Conservation (phyloP, 2,113 vertebrate genomes). For the Nothoprocta pentlandii region DNA sequence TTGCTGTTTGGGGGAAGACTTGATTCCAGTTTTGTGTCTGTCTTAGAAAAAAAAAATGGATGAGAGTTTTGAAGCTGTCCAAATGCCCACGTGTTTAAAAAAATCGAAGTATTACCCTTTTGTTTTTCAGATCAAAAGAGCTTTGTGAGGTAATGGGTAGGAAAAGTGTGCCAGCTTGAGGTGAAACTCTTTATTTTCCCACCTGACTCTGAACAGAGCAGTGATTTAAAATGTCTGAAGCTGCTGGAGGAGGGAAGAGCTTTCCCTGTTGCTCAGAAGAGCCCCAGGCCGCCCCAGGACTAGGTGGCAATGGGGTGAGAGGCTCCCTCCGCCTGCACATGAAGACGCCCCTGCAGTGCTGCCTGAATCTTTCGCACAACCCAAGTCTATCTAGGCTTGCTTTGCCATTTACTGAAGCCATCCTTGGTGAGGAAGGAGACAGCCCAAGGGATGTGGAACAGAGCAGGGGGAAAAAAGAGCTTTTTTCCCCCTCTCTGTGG, state of each 20-base stretch:
- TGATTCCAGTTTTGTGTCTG: constrained; percentile 10
- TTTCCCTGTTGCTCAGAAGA: not conserved
- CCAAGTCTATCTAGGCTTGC: not conserved
- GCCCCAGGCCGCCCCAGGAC: not conserved
- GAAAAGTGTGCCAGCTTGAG: not conserved
- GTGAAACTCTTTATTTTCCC: not conserved
- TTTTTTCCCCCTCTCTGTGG: not conserved
- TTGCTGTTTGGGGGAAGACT: constrained; percentile 43
- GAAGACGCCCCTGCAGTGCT: not conserved
- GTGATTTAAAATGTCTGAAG: constrained; percentile 5
- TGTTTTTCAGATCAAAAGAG: not conserved
- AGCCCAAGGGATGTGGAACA: not conserved
- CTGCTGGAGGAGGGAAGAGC: not conserved
- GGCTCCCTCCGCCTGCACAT: not conserved
- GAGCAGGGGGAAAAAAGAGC: not conserved
- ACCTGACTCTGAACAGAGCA: not conserved
- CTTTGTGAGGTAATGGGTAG: not conserved
- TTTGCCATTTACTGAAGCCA: not conserved
- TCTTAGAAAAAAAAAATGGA: not conserved
- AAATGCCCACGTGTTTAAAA: not conserved
- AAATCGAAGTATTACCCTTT: too few species aligned
- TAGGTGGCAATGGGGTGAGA: not conserved
- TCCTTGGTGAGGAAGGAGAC: constrained; percentile 8
- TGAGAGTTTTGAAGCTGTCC: constrained; percentile 11
- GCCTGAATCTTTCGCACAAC: not conserved